Evolutionary conservation across 2,888 invertebrate species (phyloP), one percentile per base, ranked within the genome.

Genomic region (Isotomurus palustris): DNA sequence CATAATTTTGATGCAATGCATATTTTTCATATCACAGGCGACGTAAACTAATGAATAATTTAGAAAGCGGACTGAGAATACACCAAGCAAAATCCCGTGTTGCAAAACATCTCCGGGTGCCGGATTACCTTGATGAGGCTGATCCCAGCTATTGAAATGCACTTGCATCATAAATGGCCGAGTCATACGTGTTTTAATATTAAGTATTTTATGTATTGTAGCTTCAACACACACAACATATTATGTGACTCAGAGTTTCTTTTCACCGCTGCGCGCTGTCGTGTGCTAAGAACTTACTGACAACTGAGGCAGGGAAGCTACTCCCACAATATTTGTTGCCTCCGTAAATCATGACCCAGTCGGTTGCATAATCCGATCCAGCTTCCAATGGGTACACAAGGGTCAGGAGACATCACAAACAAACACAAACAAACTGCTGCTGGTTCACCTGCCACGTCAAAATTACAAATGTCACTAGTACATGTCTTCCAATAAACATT

Each of bases 121-220:
- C 28, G 38, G 38, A 5, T 49, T 48, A 1, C 14, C 32, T 14
- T 43, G 62, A 12, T 50, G 43, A 4, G 48, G 53, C 2, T 53
- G n/a, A 47, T 68, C 68, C 12, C 24, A 36, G n/a, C 56, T 58
- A 44, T 68, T 57, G 21, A 68, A 62, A 43, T 68, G 64, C 1
- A 68, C 66, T 54, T 62, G 58, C 24, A 68, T 32, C 36, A 64
- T 61, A 27, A 68, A 68, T 2, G 68, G 68, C 28, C 63, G 62
- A 2, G 66, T 53, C 12, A 41, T 54, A n/a, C n/a, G n/a, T n/a
- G n/a, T n/a, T n/a, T n/a, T n/a, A n/a, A n/a, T n/a, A n/a, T n/a
- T n/a, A n/a, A n/a, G n/a, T n/a, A n/a, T n/a, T n/a, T n/a, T n/a
- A n/a, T n/a, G n/a, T n/a, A n/a, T n/a, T n/a, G n/a, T n/a, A n/a